phyloP scores from a whole-genome alignment of 2,113 vertebrate genomes.

The Misgurnus anguillicaudatus region DNA sequence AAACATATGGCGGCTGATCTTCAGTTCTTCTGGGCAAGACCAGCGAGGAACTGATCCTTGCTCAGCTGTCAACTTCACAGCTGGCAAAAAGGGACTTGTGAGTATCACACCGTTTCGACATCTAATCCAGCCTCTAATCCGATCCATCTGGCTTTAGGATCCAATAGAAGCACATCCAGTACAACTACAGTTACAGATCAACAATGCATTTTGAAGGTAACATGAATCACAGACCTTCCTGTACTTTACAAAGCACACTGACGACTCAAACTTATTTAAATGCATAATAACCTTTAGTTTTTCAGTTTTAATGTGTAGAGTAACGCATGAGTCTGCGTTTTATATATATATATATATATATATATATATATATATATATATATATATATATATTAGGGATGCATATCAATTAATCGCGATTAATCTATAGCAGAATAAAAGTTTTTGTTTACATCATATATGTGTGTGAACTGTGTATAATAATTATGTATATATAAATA shows the following conservation, averaged over 20 bases:
- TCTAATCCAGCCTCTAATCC: conserved; percentile 58
- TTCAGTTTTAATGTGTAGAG: too few relatives aligned
- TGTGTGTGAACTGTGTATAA: too few relatives aligned
- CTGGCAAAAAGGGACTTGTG: conserved; percentile 51
- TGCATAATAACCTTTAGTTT: background rate
- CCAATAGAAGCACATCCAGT: conserved; percentile 32
- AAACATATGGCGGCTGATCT: conserved; percentile 14
- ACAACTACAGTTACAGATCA: conserved; percentile 35
- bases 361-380: too few relatives aligned
- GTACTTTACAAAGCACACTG: background rate
- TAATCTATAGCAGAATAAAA: too few relatives aligned
- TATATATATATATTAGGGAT: too few relatives aligned
- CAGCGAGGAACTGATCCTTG: conserved; percentile 36
- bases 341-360: too few relatives aligned
- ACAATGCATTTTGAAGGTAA: conserved; percentile 1
- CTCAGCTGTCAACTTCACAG: conserved; percentile 53
- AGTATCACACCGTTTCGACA: conserved; percentile 51
- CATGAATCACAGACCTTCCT: conserved; percentile 5
- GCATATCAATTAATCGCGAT: too few relatives aligned
- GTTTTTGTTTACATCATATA: too few relatives aligned
- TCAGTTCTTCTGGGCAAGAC: background rate
- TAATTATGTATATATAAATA: too few relatives aligned
- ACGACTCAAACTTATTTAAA: background rate
- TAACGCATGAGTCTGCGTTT: too few relatives aligned
- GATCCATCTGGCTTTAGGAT: conserved; percentile 44